Evolutionary conservation across 2,888 invertebrate genomes (phyloP).

Genomic region (Orthonevra nobilis): DNA sequence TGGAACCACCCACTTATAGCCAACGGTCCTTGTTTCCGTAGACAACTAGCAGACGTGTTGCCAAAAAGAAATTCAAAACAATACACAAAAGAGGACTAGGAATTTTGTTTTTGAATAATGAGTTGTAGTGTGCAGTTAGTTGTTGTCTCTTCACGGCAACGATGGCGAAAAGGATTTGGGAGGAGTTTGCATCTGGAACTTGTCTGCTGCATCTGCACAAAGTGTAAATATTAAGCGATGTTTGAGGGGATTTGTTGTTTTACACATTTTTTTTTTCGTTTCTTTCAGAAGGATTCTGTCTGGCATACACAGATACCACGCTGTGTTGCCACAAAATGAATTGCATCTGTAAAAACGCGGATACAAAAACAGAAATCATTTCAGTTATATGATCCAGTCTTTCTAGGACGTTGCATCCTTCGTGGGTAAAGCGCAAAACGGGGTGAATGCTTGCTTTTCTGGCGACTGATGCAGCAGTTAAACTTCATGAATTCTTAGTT

Average conservation of each 20-base stretch:
- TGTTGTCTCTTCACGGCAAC: conserved; percentile 52
- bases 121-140: conserved; percentile 65
- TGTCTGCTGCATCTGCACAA: conserved; percentile 65
- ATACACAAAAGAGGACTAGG: neutral
- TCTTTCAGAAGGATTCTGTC: conserved; percentile 28
- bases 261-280: conserved; percentile 27
- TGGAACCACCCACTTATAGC: conserved; percentile 29
- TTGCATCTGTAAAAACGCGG: conserved; percentile 60
- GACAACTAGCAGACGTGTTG: conserved; percentile 68
- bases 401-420: conserved; percentile 1
- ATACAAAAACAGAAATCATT: conserved; percentile 61
- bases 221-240: conserved; percentile 62
- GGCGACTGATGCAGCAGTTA: conserved; percentile 6
- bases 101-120: conserved; percentile 68
- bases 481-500: conserved; percentile 40
- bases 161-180: conserved; percentile 9
- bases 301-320: conserved; percentile 32
- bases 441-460: conserved; percentile 2
- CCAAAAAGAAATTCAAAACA: conserved; percentile 15
- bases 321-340: conserved; percentile 59
- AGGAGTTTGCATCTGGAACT: conserved; percentile 38
- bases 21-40: conserved; percentile 46
- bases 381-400: conserved; percentile 47
- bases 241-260: conserved; percentile 7
- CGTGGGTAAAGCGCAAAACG: conserved; percentile 1